phyloP scores from a whole-genome alignment of 2,888 invertebrate genomes.

The Chloroclysta siterata region DNA sequence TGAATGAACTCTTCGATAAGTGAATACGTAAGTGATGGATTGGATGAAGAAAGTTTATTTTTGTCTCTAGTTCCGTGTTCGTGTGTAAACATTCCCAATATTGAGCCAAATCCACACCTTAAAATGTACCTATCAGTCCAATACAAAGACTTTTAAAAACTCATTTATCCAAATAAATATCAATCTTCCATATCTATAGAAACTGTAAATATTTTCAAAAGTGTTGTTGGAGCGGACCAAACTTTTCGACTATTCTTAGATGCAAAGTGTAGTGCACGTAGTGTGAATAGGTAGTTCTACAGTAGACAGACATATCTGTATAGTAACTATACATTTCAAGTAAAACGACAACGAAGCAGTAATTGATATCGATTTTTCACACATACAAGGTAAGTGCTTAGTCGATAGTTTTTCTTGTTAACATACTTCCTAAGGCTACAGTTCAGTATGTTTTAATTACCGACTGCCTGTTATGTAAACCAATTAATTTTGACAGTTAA shows the following conservation, averaged over 20 bases:
- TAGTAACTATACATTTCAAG: slow-evolving; percentile 39
- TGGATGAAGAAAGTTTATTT: slow-evolving; percentile 63
- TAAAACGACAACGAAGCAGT: slow-evolving; percentile 53
- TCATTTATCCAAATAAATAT: slow-evolving; percentile 54
- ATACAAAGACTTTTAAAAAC: slow-evolving; percentile 74
- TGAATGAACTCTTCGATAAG: slow-evolving; percentile 48
- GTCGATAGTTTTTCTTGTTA: slow-evolving; percentile 11
- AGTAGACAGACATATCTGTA: slow-evolving; percentile 49
- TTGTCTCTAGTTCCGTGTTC: slow-evolving; percentile 53
- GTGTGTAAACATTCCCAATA: slow-evolving; percentile 44
- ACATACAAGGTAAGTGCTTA: slow-evolving; percentile 58
- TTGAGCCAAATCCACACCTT: slow-evolving; percentile 38
- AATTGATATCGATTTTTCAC: slow-evolving; percentile 61
- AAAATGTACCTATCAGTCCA: slow-evolving; percentile 69
- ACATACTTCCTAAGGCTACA: not conserved
- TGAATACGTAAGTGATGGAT: slow-evolving; percentile 62
- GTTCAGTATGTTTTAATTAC: not conserved
- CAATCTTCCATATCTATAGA: slow-evolving; percentile 55
- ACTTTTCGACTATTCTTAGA: slow-evolving; percentile 46
- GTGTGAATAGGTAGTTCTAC: slow-evolving; percentile 55
- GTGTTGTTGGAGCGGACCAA: slow-evolving; percentile 63
- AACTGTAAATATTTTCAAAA: slow-evolving; percentile 48
- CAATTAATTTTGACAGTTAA: not conserved
- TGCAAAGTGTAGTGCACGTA: slow-evolving; percentile 55
- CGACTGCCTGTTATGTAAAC: not conserved